phyloP scores from a whole-genome alignment of 2,113 vertebrate genomes.

The Sisor rabdophorus region DNA sequence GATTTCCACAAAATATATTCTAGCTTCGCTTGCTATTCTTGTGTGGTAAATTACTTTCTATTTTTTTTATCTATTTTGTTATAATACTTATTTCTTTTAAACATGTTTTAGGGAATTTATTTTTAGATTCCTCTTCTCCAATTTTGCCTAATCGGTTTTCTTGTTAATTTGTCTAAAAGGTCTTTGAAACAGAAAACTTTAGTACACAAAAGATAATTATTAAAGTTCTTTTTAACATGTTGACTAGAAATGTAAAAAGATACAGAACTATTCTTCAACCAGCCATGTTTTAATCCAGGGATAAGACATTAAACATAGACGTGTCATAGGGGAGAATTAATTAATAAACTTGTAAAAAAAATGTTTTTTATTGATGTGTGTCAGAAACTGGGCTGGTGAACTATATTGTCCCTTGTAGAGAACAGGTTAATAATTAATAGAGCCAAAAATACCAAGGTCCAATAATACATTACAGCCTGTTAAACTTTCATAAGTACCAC shows the following conservation, averaged over 20 bases:
- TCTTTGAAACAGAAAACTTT: neutral
- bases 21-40: no score
- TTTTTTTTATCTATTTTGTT: no score
- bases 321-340: neutral
- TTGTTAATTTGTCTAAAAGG: neutral
- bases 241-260: neutral
- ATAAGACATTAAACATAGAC: neutral
- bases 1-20: no score
- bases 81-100: no score
- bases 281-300: neutral
- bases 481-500: constrained; percentile 44
- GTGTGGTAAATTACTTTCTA: no score
- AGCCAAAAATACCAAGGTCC: constrained; percentile 43
- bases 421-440: constrained; percentile 46
- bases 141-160: no score
- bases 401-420: constrained; percentile 12
- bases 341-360: neutral
- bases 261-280: neutral
- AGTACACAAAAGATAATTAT: neutral
- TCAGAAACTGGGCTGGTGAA: neutral
- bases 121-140: no score
- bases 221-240: neutral
- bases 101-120: no score
- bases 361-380: neutral
- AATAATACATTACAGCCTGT: constrained; percentile 43